Conservation (phyloP, 1,140 invertebrate species). For the Eupeodes corollae region DNA sequence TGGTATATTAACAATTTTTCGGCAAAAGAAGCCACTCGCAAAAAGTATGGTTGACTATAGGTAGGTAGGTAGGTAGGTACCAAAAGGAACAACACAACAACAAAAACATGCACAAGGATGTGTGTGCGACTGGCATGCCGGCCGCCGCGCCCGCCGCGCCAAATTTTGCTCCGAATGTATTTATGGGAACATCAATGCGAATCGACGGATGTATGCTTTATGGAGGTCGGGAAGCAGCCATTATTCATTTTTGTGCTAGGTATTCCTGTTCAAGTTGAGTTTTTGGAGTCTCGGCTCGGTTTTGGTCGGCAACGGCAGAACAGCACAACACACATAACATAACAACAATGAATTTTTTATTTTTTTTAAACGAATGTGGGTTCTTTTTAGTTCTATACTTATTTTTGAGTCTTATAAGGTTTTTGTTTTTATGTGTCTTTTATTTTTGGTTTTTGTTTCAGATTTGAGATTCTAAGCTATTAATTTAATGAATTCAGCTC, state of each 20-base stretch:
- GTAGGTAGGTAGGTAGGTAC: background rate
- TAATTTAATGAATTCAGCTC: too few species aligned
- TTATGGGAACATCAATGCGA: constrained; percentile 24
- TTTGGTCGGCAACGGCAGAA: too few species aligned
- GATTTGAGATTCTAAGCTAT: too few species aligned
- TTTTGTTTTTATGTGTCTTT: constrained; percentile 8
- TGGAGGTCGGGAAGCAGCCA: constrained; percentile 20
- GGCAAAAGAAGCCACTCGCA: background rate
- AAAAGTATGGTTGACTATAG: background rate
- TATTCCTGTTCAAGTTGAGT: background rate
- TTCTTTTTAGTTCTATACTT: constrained; percentile 11
- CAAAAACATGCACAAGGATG: background rate
- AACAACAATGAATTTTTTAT: too few species aligned
- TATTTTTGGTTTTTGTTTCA: too few species aligned
- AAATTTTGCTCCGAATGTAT: background rate
- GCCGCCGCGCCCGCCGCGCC: background rate
- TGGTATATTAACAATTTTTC: background rate
- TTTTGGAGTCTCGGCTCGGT: too few species aligned
- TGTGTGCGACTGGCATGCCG: background rate
- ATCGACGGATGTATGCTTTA: constrained; percentile 20
- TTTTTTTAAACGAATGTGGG: too few species aligned
- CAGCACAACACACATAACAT: too few species aligned
- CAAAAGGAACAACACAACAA: background rate
- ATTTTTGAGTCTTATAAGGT: constrained; percentile 7
- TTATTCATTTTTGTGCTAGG: constrained; percentile 21